A percentile compares a stretch with the other conserved stretches of the same genome.
Conservation (phyloP, 2,888 invertebrate genomes). For the Apamea monoglypha region DNA sequence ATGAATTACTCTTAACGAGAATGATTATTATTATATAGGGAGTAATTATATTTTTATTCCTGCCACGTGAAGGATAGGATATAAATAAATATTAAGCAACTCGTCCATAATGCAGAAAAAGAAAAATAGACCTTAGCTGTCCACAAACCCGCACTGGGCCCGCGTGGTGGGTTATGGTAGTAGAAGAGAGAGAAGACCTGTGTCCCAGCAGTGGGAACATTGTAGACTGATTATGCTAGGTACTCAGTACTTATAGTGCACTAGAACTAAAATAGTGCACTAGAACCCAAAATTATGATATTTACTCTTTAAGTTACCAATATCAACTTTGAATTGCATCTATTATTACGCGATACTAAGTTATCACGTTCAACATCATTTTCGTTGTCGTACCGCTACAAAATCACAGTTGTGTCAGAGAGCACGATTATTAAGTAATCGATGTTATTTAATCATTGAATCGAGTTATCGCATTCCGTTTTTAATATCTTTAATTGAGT, state of each 20-base stretch:
- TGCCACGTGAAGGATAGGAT: conserved; percentile 1
- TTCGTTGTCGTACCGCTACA: conserved; percentile 12
- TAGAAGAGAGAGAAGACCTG: too few species aligned
- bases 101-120: not conserved
- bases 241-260: too few species aligned
- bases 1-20: conserved; percentile 54
- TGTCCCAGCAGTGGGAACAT: too few species aligned
- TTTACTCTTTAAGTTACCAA: not conserved
- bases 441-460: conserved; percentile 45
- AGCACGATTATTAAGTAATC: conserved; percentile 37
- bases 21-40: conserved; percentile 39
- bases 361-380: conserved; percentile 22
- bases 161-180: too few species aligned
- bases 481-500: conserved; percentile 31
- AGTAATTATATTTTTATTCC: conserved; percentile 18
- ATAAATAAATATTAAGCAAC: conserved; percentile 16
- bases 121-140: not conserved
- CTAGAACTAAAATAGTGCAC: too few species aligned
- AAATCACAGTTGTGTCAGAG: conserved; percentile 20
- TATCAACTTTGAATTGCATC: conserved; percentile 6
- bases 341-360: not conserved
- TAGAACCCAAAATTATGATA: too few species aligned
- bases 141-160: too few species aligned
- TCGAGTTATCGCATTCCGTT: conserved; percentile 34
- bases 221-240: too few species aligned